phyloP scores from a whole-genome alignment of 2,888 invertebrate species.

The Melanchra persicariae region DNA sequence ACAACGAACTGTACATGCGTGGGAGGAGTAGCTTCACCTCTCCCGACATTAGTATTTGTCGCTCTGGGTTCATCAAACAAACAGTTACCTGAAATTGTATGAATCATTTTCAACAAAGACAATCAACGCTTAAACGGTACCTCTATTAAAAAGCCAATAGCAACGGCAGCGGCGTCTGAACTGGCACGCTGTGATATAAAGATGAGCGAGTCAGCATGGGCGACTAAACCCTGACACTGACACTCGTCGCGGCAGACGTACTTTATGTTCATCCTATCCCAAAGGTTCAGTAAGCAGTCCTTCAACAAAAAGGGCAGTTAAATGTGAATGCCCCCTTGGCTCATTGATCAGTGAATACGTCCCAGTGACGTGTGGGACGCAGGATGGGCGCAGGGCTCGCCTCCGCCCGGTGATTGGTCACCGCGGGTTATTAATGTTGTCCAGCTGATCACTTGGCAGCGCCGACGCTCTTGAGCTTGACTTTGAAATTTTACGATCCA shows the following conservation, averaged over 20 bases:
- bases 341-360: conserved; percentile 9
- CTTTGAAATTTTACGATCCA: conserved; percentile 47
- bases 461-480: conserved; percentile 59
- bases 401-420: conserved; percentile 38
- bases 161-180: neutral
- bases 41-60: conserved; percentile 6
- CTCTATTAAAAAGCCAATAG: neutral
- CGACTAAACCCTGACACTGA: too few relatives aligned
- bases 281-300: neutral
- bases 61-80: neutral
- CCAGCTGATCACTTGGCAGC: conserved; percentile 57
- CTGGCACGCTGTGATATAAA: neutral
- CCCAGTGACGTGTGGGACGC: conserved; percentile 7
- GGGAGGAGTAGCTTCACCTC: conserved; percentile 43
- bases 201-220: neutral
- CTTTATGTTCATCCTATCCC: neutral
- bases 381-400: conserved; percentile 32
- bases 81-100: conserved; percentile 21
- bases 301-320: neutral
- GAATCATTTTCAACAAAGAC: conserved; percentile 15
- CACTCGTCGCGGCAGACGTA: too few relatives aligned
- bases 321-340: neutral
- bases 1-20: conserved; percentile 43
- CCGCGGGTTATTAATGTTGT: conserved; percentile 54
- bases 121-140: conserved; percentile 1